Conservation (phyloP, 2,888 invertebrate species). For the Ophion costatus region DNA sequence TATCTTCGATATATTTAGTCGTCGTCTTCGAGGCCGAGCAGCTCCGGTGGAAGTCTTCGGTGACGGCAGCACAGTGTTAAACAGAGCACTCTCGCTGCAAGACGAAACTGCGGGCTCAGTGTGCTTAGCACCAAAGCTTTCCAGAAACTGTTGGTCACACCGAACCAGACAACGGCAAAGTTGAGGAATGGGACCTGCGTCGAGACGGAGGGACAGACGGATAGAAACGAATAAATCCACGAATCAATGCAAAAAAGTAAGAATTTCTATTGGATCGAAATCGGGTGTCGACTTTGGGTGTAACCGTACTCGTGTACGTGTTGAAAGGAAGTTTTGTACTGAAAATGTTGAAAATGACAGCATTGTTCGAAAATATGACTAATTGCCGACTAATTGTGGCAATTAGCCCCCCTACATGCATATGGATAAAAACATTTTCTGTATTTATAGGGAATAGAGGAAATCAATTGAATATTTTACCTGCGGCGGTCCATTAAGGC, state of each 20-base stretch:
- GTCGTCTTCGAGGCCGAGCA: conserved; percentile 94
- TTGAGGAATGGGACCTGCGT: conserved; percentile 92
- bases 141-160: conserved; percentile 97
- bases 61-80: conserved; percentile 95
- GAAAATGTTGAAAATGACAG: no score
- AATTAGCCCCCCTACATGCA: no score
- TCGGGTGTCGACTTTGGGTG: no score
- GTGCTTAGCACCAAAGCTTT: conserved; percentile 95
- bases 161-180: conserved; percentile 97
- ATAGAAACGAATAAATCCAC: background rate
- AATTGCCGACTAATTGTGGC: no score
- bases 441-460: background rate
- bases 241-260: background rate
- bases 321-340: background rate
- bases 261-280: background rate
- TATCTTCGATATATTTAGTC: conserved; percentile 85
- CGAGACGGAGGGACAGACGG: conserved; percentile 30
- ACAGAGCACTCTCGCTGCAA: conserved; percentile 94
- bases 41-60: conserved; percentile 93
- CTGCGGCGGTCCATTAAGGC: conserved; percentile 81
- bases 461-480: conserved; percentile 66
- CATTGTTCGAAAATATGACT: no score
- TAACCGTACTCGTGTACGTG: no score
- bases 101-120: conserved; percentile 96
- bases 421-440: no score